phyloP scores from a whole-genome alignment of 2,797 vertebrate genomes.

The Gambusia yucatana region DNA sequence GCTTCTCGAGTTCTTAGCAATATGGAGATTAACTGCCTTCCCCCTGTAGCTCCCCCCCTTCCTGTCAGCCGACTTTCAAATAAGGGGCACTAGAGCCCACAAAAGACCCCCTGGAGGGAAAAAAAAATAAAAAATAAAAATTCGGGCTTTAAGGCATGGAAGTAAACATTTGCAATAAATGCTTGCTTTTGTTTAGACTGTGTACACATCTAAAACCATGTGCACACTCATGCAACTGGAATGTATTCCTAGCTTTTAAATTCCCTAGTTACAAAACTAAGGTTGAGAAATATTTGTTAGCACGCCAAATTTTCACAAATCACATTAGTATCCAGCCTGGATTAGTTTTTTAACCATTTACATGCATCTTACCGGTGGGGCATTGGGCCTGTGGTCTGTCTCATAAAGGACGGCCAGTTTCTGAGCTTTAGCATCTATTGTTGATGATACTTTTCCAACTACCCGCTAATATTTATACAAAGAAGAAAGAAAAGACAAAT shows the following conservation, averaged over 20 bases:
- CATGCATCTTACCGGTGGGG: slow-evolving; percentile 87
- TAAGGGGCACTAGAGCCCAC: too few relatives aligned
- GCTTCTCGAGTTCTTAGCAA: neutral
- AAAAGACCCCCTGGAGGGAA: too few relatives aligned
- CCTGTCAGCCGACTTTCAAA: too few relatives aligned
- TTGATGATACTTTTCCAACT: slow-evolving; percentile 91
- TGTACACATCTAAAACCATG: neutral
- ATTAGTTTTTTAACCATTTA: neutral
- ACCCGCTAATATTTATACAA: slow-evolving; percentile 83
- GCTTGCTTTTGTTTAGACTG: neutral
- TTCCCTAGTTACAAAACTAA: neutral
- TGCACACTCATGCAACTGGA: neutral
- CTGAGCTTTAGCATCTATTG: slow-evolving; percentile 93
- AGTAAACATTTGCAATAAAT: neutral
- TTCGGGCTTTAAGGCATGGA: neutral
- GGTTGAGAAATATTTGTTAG: neutral
- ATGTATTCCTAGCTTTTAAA: neutral
- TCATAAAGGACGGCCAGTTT: slow-evolving; percentile 94
- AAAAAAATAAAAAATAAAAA: too few relatives aligned
- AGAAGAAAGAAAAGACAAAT: neutral
- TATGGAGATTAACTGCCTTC: neutral
- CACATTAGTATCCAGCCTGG: neutral
- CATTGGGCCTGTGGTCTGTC: slow-evolving; percentile 93
- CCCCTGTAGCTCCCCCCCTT: too few relatives aligned
- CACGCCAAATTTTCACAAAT: neutral